These are phyloP conservation scores for Subacronicta megacephala DNA, from an alignment of 2,888 invertebrate species.

Conservation along the genomic window DNA sequence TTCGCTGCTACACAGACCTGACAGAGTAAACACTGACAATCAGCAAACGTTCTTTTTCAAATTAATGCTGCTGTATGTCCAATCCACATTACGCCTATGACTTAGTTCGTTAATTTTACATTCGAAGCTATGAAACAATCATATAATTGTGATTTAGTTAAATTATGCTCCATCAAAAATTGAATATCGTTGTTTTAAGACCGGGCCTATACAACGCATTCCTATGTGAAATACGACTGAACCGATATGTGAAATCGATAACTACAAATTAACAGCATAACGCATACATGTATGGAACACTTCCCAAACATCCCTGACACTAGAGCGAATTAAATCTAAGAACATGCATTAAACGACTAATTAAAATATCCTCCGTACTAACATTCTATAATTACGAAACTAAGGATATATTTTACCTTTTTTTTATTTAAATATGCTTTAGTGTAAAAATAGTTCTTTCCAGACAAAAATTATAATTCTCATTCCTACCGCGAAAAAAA, in stretches of 20 bases:
- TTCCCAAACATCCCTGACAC: slow-evolving; percentile 70
- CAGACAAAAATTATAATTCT: slow-evolving; percentile 77
- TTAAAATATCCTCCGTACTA: slow-evolving; percentile 86
- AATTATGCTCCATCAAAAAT: slow-evolving; percentile 56
- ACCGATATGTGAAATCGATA: slow-evolving; percentile 74
- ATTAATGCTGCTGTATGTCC: slow-evolving; percentile 60
- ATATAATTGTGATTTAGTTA: slow-evolving; percentile 53
- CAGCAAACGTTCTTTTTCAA: slow-evolving; percentile 9
- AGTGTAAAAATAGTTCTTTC: slow-evolving; percentile 87
- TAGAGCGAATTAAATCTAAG: slow-evolving; percentile 82
- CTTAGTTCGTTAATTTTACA: slow-evolving; percentile 47
- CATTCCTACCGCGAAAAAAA: slow-evolving; percentile 63
- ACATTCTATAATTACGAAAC: slow-evolving; percentile 83
- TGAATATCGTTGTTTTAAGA: slow-evolving; percentile 34
- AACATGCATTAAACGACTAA: slow-evolving; percentile 86
- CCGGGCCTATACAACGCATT: slow-evolving; percentile 45
- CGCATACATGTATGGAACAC: slow-evolving; percentile 67
- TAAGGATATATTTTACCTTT: slow-evolving; percentile 82
- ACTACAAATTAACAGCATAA: slow-evolving; percentile 71
- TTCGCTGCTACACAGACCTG: slow-evolving; percentile 26
- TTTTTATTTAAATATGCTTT: slow-evolving; percentile 78
- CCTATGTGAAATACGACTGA: slow-evolving; percentile 47
- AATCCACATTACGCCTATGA: slow-evolving; percentile 60
- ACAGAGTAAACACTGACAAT: slow-evolving; percentile 13
- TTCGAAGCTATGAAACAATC: slow-evolving; percentile 50